Conservation (phyloP, 1,140 invertebrate genomes). For the Drosophila oshimai region DNA sequence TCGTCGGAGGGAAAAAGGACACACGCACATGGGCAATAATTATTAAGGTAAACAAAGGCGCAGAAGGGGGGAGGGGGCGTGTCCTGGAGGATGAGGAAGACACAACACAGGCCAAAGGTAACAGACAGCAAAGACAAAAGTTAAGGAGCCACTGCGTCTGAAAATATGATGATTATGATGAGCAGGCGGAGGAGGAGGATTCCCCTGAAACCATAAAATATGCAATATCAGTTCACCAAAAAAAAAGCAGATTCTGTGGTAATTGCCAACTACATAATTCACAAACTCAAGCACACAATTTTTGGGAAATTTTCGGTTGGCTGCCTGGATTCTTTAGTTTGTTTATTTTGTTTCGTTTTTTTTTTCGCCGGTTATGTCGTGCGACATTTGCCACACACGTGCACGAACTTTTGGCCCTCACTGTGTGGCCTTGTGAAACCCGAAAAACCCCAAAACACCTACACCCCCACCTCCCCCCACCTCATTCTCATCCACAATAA, state of each 20-base stretch:
- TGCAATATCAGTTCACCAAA: constrained; percentile 13
- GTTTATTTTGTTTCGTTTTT: not conserved
- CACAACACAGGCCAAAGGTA: not conserved
- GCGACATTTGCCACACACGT: constrained; percentile 36
- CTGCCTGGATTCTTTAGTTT: not conserved
- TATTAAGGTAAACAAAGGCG: constrained; percentile 55
- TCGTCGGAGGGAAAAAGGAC: not conserved
- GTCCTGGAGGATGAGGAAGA: not conserved
- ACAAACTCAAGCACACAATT: constrained; percentile 12
- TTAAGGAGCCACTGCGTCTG: not conserved
- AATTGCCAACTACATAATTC: constrained; percentile 44
- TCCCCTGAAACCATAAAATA: constrained; percentile 10
- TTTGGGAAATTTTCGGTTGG: constrained; percentile 20
- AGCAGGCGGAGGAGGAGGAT: no score
- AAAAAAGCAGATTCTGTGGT: constrained; percentile 12
- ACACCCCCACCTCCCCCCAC: not conserved
- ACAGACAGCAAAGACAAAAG: not conserved
- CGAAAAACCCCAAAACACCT: not conserved
- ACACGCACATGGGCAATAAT: constrained; percentile 47
- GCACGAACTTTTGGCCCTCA: constrained; percentile 23
- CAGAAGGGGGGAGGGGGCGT: constrained; percentile 12
- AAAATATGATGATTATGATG: not conserved
- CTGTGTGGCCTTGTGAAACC: constrained; percentile 15
- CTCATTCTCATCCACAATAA: constrained; percentile 53
- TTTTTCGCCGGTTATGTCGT: not conserved